Evolutionary conservation across 2,797 vertebrate species (phyloP).

Genomic region (Sebastes flavidus): DNA sequence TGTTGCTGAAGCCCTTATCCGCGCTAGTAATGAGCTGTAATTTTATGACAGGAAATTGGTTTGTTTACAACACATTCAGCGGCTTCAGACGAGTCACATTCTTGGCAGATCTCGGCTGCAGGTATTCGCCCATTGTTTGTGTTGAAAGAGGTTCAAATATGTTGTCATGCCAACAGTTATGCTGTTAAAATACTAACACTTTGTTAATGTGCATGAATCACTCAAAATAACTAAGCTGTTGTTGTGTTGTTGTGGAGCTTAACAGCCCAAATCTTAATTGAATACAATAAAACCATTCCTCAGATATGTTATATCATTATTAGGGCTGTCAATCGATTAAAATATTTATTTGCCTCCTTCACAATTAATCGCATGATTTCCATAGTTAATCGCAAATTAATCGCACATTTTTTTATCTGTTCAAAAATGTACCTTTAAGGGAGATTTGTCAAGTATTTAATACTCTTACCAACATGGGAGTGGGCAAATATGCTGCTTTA

Average conservation of each 20-base stretch:
- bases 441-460: no score
- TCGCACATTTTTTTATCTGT: no score
- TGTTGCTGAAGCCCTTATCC: slow-evolving; percentile 72
- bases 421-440: no score
- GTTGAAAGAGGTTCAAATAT: slow-evolving; percentile 17
- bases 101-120: slow-evolving; percentile 43
- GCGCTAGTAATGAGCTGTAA: slow-evolving; percentile 77
- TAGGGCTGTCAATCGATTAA: no score
- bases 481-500: no score
- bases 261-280: neutral
- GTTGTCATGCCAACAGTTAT: slow-evolving; percentile 7
- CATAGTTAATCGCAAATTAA: no score
- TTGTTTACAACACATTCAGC: slow-evolving; percentile 78
- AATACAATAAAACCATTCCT: neutral
- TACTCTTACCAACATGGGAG: no score
- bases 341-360: no score
- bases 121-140: slow-evolving; percentile 50
- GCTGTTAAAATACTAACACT: slow-evolving; percentile 18
- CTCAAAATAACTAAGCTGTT: neutral
- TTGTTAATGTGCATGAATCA: slow-evolving; percentile 8
- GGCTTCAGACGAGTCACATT: slow-evolving; percentile 45
- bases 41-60: slow-evolving; percentile 80
- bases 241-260: neutral
- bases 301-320: neutral
- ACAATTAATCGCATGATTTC: no score